phyloP scores from a whole-genome alignment of 2,113 vertebrate genomes.

The Anser cygnoides region DNA sequence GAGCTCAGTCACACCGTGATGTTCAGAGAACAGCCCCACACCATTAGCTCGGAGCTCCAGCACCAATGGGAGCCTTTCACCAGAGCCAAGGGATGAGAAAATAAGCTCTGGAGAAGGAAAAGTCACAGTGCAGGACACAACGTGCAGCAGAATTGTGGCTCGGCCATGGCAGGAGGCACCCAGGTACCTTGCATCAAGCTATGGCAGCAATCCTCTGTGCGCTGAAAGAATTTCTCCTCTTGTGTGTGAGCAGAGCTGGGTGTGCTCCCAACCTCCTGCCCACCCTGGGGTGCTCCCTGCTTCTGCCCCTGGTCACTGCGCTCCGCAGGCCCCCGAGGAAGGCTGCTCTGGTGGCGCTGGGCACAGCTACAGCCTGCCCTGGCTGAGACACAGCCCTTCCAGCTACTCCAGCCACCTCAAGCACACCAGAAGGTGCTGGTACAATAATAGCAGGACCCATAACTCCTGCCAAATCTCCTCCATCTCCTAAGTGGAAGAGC shows the following conservation, averaged over 20 bases:
- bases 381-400: too few relatives aligned
- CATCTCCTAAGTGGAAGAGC: fast-evolving
- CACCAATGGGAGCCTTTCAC: background rate
- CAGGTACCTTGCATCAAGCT: background rate
- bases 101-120: background rate
- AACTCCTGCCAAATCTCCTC: fast-evolving
- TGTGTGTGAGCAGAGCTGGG: too few relatives aligned
- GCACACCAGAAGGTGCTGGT: fast-evolving
- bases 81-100: background rate
- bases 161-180: background rate
- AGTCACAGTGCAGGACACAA: background rate
- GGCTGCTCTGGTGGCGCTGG: background rate
- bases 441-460: background rate
- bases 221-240: background rate
- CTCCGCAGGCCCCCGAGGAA: background rate
- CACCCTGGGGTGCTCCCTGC: background rate
- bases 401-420: fast-evolving
- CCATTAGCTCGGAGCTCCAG: background rate
- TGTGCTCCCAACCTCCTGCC: fast-evolving
- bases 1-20: fast-evolving
- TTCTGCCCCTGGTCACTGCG: fast-evolving
- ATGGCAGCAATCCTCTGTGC: background rate
- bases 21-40: background rate
- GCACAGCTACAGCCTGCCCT: too few relatives aligned
- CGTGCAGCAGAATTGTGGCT: background rate